Percentiles rank a stretch among this genome's conserved stretches.
phyloP scores from a whole-genome alignment of 2,797 vertebrate species.

The Chiloscyllium punctatum region DNA sequence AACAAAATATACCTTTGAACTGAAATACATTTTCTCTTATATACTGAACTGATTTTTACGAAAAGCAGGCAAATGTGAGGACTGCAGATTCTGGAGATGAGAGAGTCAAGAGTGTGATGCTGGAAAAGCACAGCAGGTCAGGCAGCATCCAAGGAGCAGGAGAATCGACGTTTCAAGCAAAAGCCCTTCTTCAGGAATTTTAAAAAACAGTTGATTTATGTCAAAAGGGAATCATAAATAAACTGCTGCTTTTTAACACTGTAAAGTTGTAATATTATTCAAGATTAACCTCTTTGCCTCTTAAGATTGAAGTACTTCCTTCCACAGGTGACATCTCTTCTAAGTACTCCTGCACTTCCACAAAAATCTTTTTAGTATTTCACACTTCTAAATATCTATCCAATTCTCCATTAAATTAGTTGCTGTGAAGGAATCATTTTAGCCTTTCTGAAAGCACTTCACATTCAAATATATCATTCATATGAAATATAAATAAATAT shows the following conservation, averaged over 20 bases:
- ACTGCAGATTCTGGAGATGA: too few relatives aligned
- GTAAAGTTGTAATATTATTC: neutral
- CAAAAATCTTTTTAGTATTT: neutral
- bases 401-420: neutral
- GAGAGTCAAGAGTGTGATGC: too few relatives aligned
- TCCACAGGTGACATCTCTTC: neutral
- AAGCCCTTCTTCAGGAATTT: too few relatives aligned
- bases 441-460: neutral
- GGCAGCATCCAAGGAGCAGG: too few relatives aligned
- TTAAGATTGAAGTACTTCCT: neutral
- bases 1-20: neutral
- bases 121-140: too few relatives aligned
- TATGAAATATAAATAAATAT: neutral
- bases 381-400: neutral
- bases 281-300: neutral
- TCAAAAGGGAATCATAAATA: neutral
- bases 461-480: neutral
- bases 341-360: neutral
- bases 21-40: neutral
- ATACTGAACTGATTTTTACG: neutral
- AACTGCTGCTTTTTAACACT: neutral
- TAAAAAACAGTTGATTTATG: neutral
- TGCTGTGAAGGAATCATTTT: neutral
- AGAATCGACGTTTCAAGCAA: too few relatives aligned
- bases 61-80: too few relatives aligned